Evolutionary conservation across 2,797 vertebrate species (phyloP), one percentile per base, ranked within the genome.

Genomic region (Sebastes taczanowskii): DNA sequence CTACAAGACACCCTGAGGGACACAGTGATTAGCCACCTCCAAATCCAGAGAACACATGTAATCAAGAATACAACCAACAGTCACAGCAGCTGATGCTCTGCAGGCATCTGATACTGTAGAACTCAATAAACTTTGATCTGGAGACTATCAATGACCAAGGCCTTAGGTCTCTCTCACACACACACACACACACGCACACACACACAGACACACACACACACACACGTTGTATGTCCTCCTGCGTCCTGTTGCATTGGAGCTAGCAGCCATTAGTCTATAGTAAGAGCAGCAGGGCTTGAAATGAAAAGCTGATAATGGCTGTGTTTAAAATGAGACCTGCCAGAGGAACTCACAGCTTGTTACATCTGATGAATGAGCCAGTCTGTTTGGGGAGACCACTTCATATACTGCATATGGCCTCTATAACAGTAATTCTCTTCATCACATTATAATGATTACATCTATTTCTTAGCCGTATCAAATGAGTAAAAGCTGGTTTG

Each of bases 231-330:
- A 53, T 62, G 46, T 77, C 42, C 61, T 71, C 61, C n/a, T 58
- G 38, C 1, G 16, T 46, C 65, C 35, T 68, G 60, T 70, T 77
- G 73, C 77, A 74, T 38, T 62, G 66, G 35, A 62, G 66, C 49
- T 32, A 64, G n/a, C 25, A n/a, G 55, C 61, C 72, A 86, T 86
- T 62, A 79, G 63, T 77, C 64, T 49, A 23, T 13, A 69, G 61
- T 62, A 53, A 55, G 78, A 84, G 78, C 84, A 77, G 53, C 87
- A 86, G 76, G 82, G 78, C 91, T 86, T 92, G 90, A 92, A 93
- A 91, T 91, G 84, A 85, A 86, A 84, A 69, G 79, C 79, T 76
- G 75, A 77, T 85, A 88, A 90, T 74, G 72, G 72, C 52, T 80
- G 74, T 81, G 75, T 86, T 90, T 83, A 62, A 85, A 81, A 86